Evolutionary conservation across 2,113 vertebrate species (phyloP).

Genomic region (Rhea americana): DNA sequence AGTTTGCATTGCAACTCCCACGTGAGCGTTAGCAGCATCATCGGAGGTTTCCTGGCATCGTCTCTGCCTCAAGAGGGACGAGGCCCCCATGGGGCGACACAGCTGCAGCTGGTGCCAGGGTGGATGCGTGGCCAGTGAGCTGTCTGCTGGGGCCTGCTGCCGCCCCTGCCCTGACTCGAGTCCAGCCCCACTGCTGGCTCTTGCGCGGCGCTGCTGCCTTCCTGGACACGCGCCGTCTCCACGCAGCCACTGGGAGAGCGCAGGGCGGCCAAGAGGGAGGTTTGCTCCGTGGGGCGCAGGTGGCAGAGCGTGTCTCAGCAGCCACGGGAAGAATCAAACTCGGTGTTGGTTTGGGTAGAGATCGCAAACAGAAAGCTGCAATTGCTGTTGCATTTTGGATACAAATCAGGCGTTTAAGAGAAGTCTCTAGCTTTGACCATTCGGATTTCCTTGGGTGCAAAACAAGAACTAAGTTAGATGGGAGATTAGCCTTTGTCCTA

Average conservation of each 20-base stretch:
- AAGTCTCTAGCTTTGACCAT: not conserved
- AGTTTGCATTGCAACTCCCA: not conserved
- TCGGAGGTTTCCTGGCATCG: not conserved
- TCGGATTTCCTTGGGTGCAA: not conserved
- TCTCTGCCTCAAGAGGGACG: not conserved
- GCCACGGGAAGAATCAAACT: constrained; percentile 23
- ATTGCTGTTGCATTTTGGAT: not conserved
- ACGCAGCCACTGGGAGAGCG: not conserved
- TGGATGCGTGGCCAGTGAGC: not conserved
- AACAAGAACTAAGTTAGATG: not conserved
- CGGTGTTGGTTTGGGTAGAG: not conserved
- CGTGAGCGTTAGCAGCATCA: not conserved
- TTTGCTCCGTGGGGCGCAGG: not conserved
- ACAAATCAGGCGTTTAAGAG: not conserved
- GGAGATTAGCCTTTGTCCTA: not conserved
- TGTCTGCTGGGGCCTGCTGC: not conserved
- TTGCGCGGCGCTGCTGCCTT: not conserved
- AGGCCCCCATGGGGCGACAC: not conserved
- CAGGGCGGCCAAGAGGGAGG: fast-evolving
- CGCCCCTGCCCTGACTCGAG: constrained; percentile 3
- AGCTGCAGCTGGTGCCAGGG: not conserved
- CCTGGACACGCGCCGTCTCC: not conserved
- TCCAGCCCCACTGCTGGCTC: not conserved
- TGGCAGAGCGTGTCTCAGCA: not conserved
- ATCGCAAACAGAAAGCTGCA: not conserved